Conservation (phyloP, 1,140 invertebrate genomes). For the Drosophila aff. region DNA sequence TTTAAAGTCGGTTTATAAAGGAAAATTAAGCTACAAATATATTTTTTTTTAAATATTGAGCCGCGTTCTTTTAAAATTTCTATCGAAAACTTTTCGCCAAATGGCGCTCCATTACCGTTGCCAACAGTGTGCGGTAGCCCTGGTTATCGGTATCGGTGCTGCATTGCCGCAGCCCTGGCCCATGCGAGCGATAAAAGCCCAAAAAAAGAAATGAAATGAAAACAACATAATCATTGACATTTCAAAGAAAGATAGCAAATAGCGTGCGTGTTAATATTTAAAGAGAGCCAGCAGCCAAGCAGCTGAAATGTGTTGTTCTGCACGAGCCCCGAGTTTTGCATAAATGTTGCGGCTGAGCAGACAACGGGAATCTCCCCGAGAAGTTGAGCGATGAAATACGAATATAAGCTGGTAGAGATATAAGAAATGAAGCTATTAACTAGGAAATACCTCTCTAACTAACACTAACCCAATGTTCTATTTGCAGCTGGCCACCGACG, state of each 20-base stretch:
- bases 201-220: conserved; percentile 7
- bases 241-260: conserved; percentile 25
- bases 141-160: conserved; percentile 39
- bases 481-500: conserved; percentile 68
- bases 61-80: not conserved
- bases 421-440: not conserved
- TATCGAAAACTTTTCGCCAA: not conserved
- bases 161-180: conserved; percentile 31
- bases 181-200: conserved; percentile 32
- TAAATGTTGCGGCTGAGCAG: conserved; percentile 35
- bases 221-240: conserved; percentile 40
- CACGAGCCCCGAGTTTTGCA: conserved; percentile 45
- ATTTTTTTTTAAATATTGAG: too few species aligned
- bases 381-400: conserved; percentile 65
- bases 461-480: not conserved
- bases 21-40: too few species aligned
- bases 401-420: conserved; percentile 65
- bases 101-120: conserved; percentile 5
- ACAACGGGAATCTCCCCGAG: conserved; percentile 17
- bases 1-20: too few species aligned
- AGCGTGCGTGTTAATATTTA: conserved; percentile 37
- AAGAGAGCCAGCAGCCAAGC: conserved; percentile 7
- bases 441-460: not conserved
- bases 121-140: conserved; percentile 6
- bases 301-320: conserved; percentile 60